Evolutionary conservation across 2,113 vertebrate species (phyloP).

Genomic region (Scortum barcoo): DNA sequence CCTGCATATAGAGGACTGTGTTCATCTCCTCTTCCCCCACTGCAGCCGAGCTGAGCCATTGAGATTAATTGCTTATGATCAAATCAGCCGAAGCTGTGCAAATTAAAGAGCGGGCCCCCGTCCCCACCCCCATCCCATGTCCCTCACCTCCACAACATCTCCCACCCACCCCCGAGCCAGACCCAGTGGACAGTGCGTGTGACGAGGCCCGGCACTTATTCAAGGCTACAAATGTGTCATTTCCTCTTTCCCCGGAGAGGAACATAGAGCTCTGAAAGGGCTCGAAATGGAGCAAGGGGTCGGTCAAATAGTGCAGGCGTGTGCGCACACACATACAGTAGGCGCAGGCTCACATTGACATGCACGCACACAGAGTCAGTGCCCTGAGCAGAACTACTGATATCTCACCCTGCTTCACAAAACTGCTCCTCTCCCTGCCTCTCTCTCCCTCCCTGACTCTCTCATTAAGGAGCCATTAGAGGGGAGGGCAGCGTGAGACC

Average conservation of each 20-base stretch:
- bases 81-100: slow-evolving; percentile 84
- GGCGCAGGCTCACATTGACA: slow-evolving; percentile 10
- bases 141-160: slow-evolving; percentile 49
- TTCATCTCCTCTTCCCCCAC: slow-evolving; percentile 56
- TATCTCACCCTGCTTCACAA: slow-evolving; percentile 63
- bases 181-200: slow-evolving; percentile 65
- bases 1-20: slow-evolving; percentile 43
- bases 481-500: slow-evolving; percentile 69
- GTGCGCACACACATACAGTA: not conserved
- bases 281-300: slow-evolving; percentile 68
- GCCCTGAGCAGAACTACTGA: slow-evolving; percentile 66
- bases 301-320: slow-evolving; percentile 43
- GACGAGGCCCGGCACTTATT: slow-evolving; percentile 75
- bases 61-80: slow-evolving; percentile 86
- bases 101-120: slow-evolving; percentile 77
- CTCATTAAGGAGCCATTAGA: slow-evolving; percentile 80
- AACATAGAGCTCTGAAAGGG: slow-evolving; percentile 64
- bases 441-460: slow-evolving; percentile 52
- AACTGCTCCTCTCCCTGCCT: slow-evolving; percentile 49
- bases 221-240: slow-evolving; percentile 82
- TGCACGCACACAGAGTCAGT: slow-evolving; percentile 14
- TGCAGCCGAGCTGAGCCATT: slow-evolving; percentile 71
- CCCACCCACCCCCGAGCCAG: slow-evolving; percentile 45
- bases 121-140: slow-evolving; percentile 9
- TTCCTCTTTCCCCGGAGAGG: slow-evolving; percentile 78